These are phyloP conservation scores for Anas acuta DNA, from an alignment of 2,797 vertebrate genomes.

Conservation along the genomic window DNA sequence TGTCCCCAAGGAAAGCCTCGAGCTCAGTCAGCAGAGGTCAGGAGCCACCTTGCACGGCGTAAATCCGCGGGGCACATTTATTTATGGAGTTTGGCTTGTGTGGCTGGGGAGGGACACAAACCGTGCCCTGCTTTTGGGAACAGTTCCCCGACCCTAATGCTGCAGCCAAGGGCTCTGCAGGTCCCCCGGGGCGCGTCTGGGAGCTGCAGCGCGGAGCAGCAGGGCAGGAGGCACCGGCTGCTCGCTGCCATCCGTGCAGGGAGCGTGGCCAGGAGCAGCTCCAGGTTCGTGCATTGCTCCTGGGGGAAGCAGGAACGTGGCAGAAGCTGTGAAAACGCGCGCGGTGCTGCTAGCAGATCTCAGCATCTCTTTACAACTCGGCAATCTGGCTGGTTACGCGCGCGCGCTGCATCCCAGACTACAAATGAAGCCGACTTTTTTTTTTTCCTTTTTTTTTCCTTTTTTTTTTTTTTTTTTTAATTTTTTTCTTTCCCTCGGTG, in stretches of 20 bases:
- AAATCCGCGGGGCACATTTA: accelerated
- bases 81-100: neutral
- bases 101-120: neutral
- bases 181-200: accelerated
- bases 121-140: neutral
- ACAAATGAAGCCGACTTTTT: neutral
- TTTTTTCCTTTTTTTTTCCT: too few species aligned
- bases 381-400: neutral
- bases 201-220: accelerated
- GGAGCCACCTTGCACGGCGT: neutral
- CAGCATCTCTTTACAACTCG: neutral
- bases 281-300: accelerated
- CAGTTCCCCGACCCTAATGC: neutral
- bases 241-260: accelerated
- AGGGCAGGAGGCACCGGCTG: neutral
- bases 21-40: neutral
- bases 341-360: neutral
- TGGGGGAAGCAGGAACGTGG: neutral
- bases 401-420: neutral
- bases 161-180: neutral
- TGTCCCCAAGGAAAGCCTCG: neutral
- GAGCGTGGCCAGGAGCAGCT: neutral
- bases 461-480: neutral
- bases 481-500: neutral
- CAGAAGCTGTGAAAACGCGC: neutral